Evolutionary conservation across 2,113 vertebrate genomes (phyloP), one percentile per base, ranked within the genome.

Genomic region (Syngnathoides biaculeatus): DNA sequence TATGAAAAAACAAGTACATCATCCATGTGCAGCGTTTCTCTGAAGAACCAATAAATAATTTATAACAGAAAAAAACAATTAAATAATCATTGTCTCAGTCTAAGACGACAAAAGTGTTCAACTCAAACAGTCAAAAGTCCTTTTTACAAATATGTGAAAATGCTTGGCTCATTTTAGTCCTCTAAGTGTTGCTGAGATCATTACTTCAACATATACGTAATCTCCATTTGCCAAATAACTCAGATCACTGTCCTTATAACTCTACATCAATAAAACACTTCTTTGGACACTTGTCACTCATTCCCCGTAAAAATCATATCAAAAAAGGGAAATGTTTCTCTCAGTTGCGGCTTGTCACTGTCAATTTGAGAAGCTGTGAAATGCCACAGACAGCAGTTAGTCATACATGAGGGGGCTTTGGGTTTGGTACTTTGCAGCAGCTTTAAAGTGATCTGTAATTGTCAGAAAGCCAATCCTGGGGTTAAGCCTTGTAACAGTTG

Each of bases 401-500:
- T 74, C 65, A 50, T 42, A 67, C 66, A 62, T 60, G 60, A 64
- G 64, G 67, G 82, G 80, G 75, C 79, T 86, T 87, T 85, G 81
- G 79, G 81, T 87, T 87, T 78, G 79, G 75, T 84, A n/a, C 68
- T 74, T 79, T 85, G 79, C 87, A 88, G 85, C 85, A 88, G 87
- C 84, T 77, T 83, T 72, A 59, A 59, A 67, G 73, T 72, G 55
- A 53, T 71, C 61, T 64, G 70, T 71, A 61, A 63, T 64, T 78
- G 56, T 42, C 53, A 40, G 45, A 43, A 56, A 77, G 13, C 65
- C 61, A 73, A 59, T 74, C 30, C 42, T 35, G 35, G 56, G 13
- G 17, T 84, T 89, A 99, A 62, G 94, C 94, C 89, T 97, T 99
- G 82, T 88, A 90, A 80, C 84, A 87, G 81, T 94, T 95, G 60